Base-by-base conservation (phyloP, 1,140 invertebrate species). In the Pseudomyrmex flavicornis region DNA sequence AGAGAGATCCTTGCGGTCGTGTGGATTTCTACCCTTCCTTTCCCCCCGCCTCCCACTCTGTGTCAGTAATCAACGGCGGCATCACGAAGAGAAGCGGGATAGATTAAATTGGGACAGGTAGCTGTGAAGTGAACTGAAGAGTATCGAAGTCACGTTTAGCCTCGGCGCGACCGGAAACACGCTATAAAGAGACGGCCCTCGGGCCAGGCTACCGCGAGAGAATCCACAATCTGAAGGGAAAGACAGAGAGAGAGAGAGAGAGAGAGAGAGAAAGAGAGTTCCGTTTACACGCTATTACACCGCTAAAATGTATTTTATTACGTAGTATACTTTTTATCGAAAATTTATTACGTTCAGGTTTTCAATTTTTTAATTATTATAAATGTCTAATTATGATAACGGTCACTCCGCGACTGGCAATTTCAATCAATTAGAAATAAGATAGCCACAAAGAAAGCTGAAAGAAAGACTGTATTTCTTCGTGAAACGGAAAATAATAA, bases 21-120 rank as follows among this genome's bases (percentile, higher is more conserved):
- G 80, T 58, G 61, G 74, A 63, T 83, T 61, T 58, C 52, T 35
- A 35, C 35, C 5, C 35, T 35, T 7, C 35, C 35, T 7, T 35
- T 35, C 5, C 0, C 35, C 35, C 35, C 35, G 35, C 5, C 5
- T 2, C 62, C 61, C 46, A 54, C 44, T 26, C 52, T 10, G 17
- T 7, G 12, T 70, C 20, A 46, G 54, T 86, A 88, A 89, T 90
- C 85, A 85, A 66, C 85, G 74, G 59, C 62, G 56, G 73, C 59
- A 74, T 56, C 68, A 48, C 76, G 54, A 58, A 54, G 48, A 61
- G 15, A 44, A 79, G 56, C 79, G 87, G 85, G 83, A 89, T 91
- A 89, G 89, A 92, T 92, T 89, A 91, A 92, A 93, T 92, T 92
- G 90, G 92, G 90, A 92, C 90, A 92, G 91, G 89, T 92, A 92